A percentile compares a stretch with the other conserved stretches of the same genome.
Evolutionary conservation across 2,113 vertebrate genomes (phyloP).

Genomic region (Sigmodon hispidus): DNA sequence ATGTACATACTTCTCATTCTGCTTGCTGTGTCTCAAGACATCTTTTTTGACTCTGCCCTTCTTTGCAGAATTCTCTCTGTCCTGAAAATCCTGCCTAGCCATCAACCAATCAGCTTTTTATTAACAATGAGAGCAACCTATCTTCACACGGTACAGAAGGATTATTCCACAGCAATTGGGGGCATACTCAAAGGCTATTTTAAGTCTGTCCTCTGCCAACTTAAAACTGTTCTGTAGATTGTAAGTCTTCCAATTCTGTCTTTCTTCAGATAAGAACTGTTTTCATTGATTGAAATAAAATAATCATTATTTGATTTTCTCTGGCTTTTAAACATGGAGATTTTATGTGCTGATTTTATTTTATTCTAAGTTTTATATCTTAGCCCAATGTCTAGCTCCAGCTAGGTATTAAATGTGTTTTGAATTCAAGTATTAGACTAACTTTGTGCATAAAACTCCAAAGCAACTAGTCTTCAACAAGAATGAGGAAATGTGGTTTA

Average conservation of each 20-base stretch:
- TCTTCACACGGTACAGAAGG: too few relatives aligned
- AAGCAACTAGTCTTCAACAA: slow-evolving; percentile 29
- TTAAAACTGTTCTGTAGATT: neutral
- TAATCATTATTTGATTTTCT: neutral
- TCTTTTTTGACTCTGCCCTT: too few relatives aligned
- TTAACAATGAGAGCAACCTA: too few relatives aligned
- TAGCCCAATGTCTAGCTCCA: neutral
- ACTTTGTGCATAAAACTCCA: slow-evolving; percentile 32
- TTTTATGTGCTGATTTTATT: neutral
- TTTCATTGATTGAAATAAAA: neutral
- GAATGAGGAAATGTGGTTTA: neutral
- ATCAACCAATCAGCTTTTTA: too few relatives aligned
- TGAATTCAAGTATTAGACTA: neutral
- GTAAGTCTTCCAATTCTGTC: neutral
- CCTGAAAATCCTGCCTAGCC: too few relatives aligned
- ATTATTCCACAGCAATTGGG: too few relatives aligned
- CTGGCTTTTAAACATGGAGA: neutral
- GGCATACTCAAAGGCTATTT: neutral
- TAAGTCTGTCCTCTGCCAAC: neutral
- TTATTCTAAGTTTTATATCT: neutral
- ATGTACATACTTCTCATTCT: too few relatives aligned
- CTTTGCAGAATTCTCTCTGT: too few relatives aligned
- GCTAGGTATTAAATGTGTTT: neutral
- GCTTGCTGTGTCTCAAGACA: too few relatives aligned
- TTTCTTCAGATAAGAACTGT: neutral